Base-by-base conservation (phyloP, 2,113 vertebrate genomes). In the Microcebus jonahi region DNA sequence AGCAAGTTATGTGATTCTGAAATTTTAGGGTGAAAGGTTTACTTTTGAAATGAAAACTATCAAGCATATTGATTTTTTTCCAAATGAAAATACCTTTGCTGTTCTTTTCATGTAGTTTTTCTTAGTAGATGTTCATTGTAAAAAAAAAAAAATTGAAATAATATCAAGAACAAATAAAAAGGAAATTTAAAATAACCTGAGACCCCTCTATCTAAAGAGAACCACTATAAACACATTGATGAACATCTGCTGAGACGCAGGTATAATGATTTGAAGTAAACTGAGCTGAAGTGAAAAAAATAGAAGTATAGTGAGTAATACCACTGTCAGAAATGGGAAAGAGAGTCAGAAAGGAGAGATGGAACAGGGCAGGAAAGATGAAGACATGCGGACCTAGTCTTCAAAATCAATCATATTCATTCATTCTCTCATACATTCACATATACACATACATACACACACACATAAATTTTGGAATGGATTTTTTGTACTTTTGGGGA, bases 41-140 rank as follows among this genome's bases (percentile, higher is more conserved):
- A 83, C 70, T 95, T 93, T 25, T 50, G 17, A 50, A 75, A 96
- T 88, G 27, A 93, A 93, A 97, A 89, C 13, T 23, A 89, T 42
- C 42, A 57, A 84, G 8, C 10, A 63, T 6, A 17, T 6, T 81
- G 14, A 75, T 88, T 68, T 82, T 68, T 91, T 88, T 42, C 25
- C 61, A 77, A 90, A 80, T 80, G 34, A 77, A 87, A 96, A 90
- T 20, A 87, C 12, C 21, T 80, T 84, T 76, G 12, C 57, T 75
- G 29, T 18, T 84, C 53, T 93, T 70, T 71, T 61, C n/a, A 87
- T 63, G 39, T 11, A 65, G 48, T 42, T 84, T 55, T 63, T 85
- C 80, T 88, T 80, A 70, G 8, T n/a, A n/a, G 50, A 93, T 53
- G 8, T 45, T 95, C 65, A 57, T 12, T 76, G 4, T 20, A 2